These are phyloP conservation scores for Drosophila miranda DNA, from an alignment of 1,140 invertebrate species.

Conservation along the genomic window DNA sequence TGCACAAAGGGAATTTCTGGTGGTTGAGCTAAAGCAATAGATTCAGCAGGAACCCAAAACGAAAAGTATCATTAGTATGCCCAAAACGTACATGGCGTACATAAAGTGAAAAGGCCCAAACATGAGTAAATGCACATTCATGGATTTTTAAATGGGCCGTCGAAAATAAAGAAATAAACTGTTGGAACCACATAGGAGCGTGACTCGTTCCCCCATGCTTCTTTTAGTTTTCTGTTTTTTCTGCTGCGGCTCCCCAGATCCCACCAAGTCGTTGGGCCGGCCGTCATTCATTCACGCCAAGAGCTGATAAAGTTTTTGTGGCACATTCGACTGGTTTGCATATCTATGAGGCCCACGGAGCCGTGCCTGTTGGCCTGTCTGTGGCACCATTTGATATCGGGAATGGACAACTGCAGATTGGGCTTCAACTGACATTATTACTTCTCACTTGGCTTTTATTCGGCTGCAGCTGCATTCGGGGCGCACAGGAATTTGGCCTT, in stretches of 20 bases:
- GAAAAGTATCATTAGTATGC: constrained; percentile 32
- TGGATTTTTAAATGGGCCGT: constrained; percentile 69
- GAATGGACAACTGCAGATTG: constrained; percentile 22
- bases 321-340: constrained; percentile 44
- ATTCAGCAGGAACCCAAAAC: constrained; percentile 8
- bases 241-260: constrained; percentile 28
- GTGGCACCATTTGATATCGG: constrained; percentile 24
- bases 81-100: constrained; percentile 3
- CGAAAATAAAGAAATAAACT: constrained; percentile 60
- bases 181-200: constrained; percentile 39
- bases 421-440: constrained; percentile 39
- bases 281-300: constrained; percentile 55
- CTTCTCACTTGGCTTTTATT: constrained; percentile 58
- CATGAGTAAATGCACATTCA: constrained; percentile 76
- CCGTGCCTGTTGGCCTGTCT: background rate
- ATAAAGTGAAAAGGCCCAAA: constrained; percentile 59
- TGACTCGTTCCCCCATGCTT: constrained; percentile 53
- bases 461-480: constrained; percentile 10
- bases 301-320: constrained; percentile 55
- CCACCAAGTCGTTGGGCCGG: constrained; percentile 16
- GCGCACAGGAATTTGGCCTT: constrained; percentile 29
- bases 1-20: constrained; percentile 7
- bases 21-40: constrained; percentile 5
- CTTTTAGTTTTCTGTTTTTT: constrained; percentile 3
- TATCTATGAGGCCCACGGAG: constrained; percentile 19